Evolutionary conservation across 2,113 vertebrate species (phyloP).

Genomic region (Mormoops blainvillei): DNA sequence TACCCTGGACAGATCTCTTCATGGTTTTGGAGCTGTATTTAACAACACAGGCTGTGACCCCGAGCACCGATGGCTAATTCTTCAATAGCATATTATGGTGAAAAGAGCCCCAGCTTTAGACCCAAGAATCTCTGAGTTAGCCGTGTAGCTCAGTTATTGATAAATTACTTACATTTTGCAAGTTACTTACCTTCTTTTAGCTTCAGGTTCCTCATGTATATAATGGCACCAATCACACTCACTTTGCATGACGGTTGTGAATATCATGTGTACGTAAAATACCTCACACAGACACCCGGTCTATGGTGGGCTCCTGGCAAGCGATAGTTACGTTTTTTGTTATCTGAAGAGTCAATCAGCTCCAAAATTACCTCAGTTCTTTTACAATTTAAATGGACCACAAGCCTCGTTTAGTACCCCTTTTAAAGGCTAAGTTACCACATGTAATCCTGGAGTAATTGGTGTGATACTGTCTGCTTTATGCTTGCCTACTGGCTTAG

Average conservation of each 20-base stretch:
- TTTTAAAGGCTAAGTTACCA: neutral
- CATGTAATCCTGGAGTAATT: neutral
- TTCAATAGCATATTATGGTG: neutral
- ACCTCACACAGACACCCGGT: neutral
- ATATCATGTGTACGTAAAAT: neutral
- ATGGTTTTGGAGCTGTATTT: neutral
- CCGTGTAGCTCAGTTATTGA: neutral
- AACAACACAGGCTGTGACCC: neutral
- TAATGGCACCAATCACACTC: neutral
- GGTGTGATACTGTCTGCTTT: neutral
- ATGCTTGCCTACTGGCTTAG: neutral
- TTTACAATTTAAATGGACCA: neutral
- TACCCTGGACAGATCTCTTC: neutral
- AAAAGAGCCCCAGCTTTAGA: neutral
- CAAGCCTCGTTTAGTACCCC: neutral
- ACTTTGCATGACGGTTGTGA: neutral
- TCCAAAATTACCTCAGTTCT: neutral
- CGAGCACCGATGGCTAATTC: neutral
- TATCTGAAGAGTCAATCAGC: neutral
- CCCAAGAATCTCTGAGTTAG: neutral
- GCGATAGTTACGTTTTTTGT: neutral
- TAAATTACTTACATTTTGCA: neutral
- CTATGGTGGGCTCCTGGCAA: neutral
- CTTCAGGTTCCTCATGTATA: neutral
- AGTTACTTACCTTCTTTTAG: constrained; percentile 15